Percentiles rank a stretch among this genome's conserved stretches.
Conservation (phyloP, 1,140 invertebrate species). For the Drosophila lowei region DNA sequence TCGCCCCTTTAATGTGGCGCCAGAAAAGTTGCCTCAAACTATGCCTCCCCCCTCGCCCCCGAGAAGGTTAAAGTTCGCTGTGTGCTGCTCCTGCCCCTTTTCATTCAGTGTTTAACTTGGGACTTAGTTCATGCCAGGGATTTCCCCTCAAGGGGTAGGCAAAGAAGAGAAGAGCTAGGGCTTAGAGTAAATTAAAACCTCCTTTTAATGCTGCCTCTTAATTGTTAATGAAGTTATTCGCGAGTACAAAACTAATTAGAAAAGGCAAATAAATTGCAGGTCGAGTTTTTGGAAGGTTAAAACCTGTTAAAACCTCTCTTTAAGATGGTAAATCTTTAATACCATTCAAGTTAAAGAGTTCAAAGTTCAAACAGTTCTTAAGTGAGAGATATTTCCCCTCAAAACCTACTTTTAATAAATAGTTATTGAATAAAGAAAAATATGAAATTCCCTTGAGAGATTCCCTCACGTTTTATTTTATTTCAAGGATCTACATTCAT, state of each 20-base stretch:
- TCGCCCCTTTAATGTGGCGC: constrained; percentile 27
- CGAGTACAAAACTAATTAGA: not conserved
- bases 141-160: constrained; percentile 2
- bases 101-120: constrained; percentile 20
- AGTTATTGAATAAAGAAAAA: too few relatives aligned
- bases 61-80: constrained; percentile 60
- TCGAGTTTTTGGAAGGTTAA: too few relatives aligned
- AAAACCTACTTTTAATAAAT: too few relatives aligned
- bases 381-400: too few relatives aligned
- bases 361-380: too few relatives aligned
- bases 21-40: constrained; percentile 25
- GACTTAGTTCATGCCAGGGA: constrained; percentile 25
- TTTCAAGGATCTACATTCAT: too few relatives aligned
- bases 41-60: not conserved
- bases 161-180: constrained; percentile 16
- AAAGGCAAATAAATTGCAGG: not conserved
- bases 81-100: not conserved
- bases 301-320: too few relatives aligned
- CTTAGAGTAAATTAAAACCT: constrained; percentile 15
- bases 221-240: constrained; percentile 36
- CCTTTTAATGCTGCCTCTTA: constrained; percentile 22
- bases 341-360: too few relatives aligned
- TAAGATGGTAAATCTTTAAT: too few relatives aligned
- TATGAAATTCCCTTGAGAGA: too few relatives aligned
- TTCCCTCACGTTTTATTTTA: too few relatives aligned